Evolutionary conservation across 1,140 invertebrate species (phyloP), one percentile per base, ranked within the genome.

Genomic region (Caenorhabditis briggsae): DNA sequence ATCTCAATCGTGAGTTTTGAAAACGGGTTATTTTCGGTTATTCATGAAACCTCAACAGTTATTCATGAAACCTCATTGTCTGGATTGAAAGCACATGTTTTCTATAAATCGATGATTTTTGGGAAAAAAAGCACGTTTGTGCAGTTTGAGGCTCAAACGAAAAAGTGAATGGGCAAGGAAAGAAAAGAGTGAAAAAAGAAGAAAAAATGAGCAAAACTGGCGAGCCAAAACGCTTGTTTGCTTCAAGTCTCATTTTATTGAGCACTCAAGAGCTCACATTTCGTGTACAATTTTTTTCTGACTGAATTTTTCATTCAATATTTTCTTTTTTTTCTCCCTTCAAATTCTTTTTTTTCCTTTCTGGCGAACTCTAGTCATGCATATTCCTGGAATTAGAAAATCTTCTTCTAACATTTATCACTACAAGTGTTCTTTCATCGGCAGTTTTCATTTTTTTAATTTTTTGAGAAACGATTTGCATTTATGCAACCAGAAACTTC

Each of bases 201-300:
- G 70, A 78, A 78, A 78, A 78, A 78, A 65, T 50, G 43, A 50
- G 46, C 46, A 50, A 78, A 78, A 78, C 70, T 78, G 70, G 70
- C 70, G 70, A 78, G 70, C 70, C 70, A 78, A 78, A 78, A 78
- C 70, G 70, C 70, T 78, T 78, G 70, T 78, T 78, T 78, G 70
- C 70, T 78, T 78, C 70, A 78, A 78, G 70, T 78, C 70, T 78
- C 70, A 78, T 78, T 78, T 78, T 78, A 78, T 78, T 78, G 70
- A 78, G 70, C 70, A 78, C 70, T 78, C 70, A 78, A 78, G 70
- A 78, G 70, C 70, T 78, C 70, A 78, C 70, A 78, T 78, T 78
- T 78, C 70, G 70, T 50, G 70, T 78, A 78, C 70, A 78, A 78
- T 78, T 78, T 78, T 70, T 70, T 78, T 78, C 70, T 78, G 70